Conservation (phyloP, 2,888 invertebrate species). For the Plagodis pulveraria region DNA sequence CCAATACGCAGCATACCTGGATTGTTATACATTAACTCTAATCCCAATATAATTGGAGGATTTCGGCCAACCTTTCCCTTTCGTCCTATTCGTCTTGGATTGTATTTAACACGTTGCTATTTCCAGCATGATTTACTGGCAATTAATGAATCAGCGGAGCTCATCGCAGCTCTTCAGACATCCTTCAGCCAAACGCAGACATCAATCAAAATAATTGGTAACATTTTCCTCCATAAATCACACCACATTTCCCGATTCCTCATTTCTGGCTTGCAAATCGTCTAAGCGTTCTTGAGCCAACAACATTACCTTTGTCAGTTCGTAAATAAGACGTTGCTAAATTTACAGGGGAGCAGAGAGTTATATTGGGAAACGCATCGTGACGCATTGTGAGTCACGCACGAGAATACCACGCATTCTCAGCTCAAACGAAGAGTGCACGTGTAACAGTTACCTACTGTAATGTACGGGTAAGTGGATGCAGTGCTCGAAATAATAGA, state of each 20-base stretch:
- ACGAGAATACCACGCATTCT: constrained; percentile 35
- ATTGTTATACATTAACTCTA: too few relatives aligned
- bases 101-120: too few relatives aligned
- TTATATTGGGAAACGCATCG: constrained; percentile 29
- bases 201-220: constrained; percentile 2
- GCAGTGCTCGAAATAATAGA: constrained; percentile 6
- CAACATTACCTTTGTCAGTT: constrained; percentile 35
- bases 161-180: too few relatives aligned
- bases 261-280: constrained; percentile 18
- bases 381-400: constrained; percentile 40
- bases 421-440: constrained; percentile 4
- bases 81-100: too few relatives aligned
- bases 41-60: too few relatives aligned
- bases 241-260: constrained; percentile 4
- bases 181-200: background rate
- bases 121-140: too few relatives aligned
- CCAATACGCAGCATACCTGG: too few relatives aligned
- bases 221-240: constrained; percentile 14
- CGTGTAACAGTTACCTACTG: constrained; percentile 14
- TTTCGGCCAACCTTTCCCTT: too few relatives aligned
- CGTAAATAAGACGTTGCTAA: constrained; percentile 36
- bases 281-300: constrained; percentile 29
- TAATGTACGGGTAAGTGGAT: constrained; percentile 1
- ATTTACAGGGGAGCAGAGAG: constrained; percentile 27
- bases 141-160: too few relatives aligned